These are phyloP conservation scores for Kryptolebias marmoratus DNA, from an alignment of 2,113 vertebrate species.

Conservation along the genomic window DNA sequence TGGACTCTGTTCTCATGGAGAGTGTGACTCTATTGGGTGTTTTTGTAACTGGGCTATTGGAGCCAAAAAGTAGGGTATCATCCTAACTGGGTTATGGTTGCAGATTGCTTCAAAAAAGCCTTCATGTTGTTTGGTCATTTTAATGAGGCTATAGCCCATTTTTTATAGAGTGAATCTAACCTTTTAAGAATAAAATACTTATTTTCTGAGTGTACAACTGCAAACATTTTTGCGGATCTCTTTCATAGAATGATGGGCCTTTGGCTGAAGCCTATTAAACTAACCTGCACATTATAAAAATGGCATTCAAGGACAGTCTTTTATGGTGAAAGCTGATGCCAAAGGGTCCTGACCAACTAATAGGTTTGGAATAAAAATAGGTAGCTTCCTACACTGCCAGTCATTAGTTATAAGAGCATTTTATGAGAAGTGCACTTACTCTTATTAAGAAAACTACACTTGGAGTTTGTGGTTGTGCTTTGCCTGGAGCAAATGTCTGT, in stretches of 20 bases:
- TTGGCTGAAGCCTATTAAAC: neutral
- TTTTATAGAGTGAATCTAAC: constrained; percentile 27
- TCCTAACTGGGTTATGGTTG: constrained; percentile 64
- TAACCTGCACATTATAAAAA: neutral
- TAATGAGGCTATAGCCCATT: constrained; percentile 55
- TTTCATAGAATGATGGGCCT: neutral
- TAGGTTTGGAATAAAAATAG: neutral
- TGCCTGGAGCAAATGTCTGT: neutral
- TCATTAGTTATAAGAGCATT: neutral
- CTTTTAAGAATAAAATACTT: neutral
- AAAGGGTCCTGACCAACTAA: neutral
- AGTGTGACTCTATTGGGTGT: constrained; percentile 64
- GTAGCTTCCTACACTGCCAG: neutral
- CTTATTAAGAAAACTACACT: neutral
- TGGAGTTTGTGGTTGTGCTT: neutral
- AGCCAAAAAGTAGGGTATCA: constrained; percentile 71
- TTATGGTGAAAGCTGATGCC: neutral
- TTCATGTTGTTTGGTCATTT: constrained; percentile 38
- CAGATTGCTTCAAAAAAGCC: constrained; percentile 37
- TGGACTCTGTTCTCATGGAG: constrained; percentile 57
- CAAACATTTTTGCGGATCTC: neutral
- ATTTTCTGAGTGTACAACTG: neutral
- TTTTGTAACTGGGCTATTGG: constrained; percentile 72
- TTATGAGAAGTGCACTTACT: neutral
- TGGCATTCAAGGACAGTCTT: too few relatives aligned